Conservation (phyloP, 2,888 invertebrate species). For the Epicampocera succincta region DNA sequence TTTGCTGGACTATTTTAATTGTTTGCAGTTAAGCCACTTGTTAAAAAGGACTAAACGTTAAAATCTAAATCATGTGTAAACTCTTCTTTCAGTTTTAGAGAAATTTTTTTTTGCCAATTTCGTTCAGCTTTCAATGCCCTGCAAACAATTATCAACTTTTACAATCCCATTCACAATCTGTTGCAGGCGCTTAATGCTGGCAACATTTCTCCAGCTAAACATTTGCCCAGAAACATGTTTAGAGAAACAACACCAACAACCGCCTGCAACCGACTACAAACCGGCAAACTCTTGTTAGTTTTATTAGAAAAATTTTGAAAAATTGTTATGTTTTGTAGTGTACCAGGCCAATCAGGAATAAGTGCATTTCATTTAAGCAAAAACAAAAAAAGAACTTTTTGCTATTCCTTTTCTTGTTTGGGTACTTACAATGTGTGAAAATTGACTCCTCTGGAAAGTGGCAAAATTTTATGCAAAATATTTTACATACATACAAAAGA, state of each 20-base stretch:
- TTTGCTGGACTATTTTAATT: constrained; percentile 6
- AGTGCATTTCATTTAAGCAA: constrained; percentile 50
- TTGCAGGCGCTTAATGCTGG: no score
- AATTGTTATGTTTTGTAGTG: constrained; percentile 56
- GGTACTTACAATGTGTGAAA: constrained; percentile 78
- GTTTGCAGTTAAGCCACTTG: neutral
- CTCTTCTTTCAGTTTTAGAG: no score
- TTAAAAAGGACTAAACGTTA: no score
- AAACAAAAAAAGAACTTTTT: no score
- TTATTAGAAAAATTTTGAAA: constrained; percentile 3
- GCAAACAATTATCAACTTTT: no score
- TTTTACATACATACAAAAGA: constrained; percentile 10
- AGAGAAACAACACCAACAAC: no score
- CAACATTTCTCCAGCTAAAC: no score
- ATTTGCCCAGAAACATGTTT: no score
- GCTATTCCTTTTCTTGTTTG: constrained; percentile 72
- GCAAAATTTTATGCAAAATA: constrained; percentile 40
- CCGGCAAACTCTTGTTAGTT: neutral
- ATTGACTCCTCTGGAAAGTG: constrained; percentile 67
- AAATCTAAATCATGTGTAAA: neutral
- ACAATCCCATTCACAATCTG: no score
- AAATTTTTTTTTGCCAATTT: no score
- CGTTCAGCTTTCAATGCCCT: no score
- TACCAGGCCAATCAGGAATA: constrained; percentile 77
- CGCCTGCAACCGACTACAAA: no score